phyloP scores from a whole-genome alignment of 2,797 vertebrate genomes.

The Pteropus rufus region DNA sequence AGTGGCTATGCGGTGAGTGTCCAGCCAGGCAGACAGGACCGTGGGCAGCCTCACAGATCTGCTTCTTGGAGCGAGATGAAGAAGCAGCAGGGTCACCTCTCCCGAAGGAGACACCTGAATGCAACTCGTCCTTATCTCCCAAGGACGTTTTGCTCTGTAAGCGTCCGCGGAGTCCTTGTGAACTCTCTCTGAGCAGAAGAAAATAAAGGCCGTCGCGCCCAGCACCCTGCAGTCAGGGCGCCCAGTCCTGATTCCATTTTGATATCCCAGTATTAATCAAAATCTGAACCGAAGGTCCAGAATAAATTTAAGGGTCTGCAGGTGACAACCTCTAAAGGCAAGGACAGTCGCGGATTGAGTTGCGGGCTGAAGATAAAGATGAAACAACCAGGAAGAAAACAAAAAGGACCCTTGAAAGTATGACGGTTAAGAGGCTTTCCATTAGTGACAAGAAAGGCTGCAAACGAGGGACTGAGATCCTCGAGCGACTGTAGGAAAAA shows the following conservation, averaged over 20 bases:
- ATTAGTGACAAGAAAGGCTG: background rate
- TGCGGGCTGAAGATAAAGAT: background rate
- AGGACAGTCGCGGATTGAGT: too few relatives aligned
- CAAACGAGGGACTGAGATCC: background rate
- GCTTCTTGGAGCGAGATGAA: fast-evolving
- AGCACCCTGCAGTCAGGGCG: too few relatives aligned
- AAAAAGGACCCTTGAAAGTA: background rate
- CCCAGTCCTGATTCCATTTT: background rate
- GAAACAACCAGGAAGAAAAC: background rate
- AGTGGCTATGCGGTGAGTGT: background rate
- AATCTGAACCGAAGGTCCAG: background rate
- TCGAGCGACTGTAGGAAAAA: background rate
- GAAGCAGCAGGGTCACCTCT: too few relatives aligned
- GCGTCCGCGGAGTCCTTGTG: too few relatives aligned
- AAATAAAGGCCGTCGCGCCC: background rate
- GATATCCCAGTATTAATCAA: background rate
- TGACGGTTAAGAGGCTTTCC: background rate
- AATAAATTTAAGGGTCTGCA: background rate
- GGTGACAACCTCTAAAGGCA: background rate
- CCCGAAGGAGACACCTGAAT: background rate
- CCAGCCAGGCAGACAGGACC: too few relatives aligned
- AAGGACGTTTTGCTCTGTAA: background rate
- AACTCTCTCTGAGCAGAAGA: background rate
- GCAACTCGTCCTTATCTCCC: background rate
- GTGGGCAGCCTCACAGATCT: background rate